Percentiles rank a stretch among this genome's conserved stretches.
These are phyloP conservation scores for Drosophila yooni DNA, from an alignment of 2,888 invertebrate species.

Conservation along the genomic window DNA sequence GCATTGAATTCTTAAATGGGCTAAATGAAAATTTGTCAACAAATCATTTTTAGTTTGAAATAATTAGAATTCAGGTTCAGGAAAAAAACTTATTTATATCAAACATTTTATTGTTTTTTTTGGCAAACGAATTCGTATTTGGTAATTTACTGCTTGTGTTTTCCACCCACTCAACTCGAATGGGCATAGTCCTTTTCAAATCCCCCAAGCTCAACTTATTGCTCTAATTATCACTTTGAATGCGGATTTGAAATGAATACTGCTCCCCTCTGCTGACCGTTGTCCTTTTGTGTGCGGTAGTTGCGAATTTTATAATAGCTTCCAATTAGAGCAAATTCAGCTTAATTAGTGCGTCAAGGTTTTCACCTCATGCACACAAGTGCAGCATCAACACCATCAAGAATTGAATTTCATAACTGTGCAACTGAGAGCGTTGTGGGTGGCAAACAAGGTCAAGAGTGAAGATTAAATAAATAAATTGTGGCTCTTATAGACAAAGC, in stretches of 20 bases:
- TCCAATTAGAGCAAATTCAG: slow-evolving; percentile 6
- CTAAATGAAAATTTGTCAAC: not conserved
- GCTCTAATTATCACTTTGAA: too few relatives aligned
- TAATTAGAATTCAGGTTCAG: not conserved
- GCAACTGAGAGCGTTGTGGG: not conserved
- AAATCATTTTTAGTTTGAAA: not conserved
- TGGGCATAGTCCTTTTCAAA: not conserved
- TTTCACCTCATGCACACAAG: not conserved
- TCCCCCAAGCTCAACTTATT: not conserved
- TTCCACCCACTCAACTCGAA: not conserved
- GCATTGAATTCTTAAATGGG: not conserved
- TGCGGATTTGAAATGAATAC: too few relatives aligned
- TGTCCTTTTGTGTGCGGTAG: not conserved
- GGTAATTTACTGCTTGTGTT: not conserved
- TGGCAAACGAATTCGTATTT: not conserved
- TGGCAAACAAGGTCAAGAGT: not conserved
- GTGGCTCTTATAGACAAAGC: not conserved
- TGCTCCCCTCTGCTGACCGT: not conserved
- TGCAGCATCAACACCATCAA: not conserved
- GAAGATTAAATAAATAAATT: not conserved
- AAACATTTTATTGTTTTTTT: too few relatives aligned
- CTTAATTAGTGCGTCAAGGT: slow-evolving; percentile 17
- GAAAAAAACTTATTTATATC: not conserved
- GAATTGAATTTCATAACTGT: not conserved
- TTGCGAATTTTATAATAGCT: slow-evolving; percentile 11